Percentiles rank a stretch among this genome's conserved stretches.
phyloP scores from a whole-genome alignment of 1,140 invertebrate species.

The Euglossa dilemma region DNA sequence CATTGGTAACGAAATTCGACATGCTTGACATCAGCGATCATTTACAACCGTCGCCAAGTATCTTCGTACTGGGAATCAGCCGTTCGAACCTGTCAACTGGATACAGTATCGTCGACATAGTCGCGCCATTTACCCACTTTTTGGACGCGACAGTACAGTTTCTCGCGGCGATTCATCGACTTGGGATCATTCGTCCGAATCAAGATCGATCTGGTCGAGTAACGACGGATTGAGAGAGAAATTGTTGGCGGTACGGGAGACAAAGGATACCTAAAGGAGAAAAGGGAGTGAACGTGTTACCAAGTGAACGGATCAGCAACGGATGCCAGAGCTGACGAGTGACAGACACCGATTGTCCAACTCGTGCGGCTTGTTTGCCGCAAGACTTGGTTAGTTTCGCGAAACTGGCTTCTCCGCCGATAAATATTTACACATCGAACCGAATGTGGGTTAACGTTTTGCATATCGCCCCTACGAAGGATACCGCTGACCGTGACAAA shows the following conservation, averaged over 20 bases:
- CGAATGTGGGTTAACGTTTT: slow-evolving; percentile 63
- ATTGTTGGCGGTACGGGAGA: too few species aligned
- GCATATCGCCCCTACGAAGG: slow-evolving; percentile 58
- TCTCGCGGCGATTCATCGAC: too few species aligned
- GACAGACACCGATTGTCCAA: slow-evolving; percentile 12
- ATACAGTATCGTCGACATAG: too few species aligned
- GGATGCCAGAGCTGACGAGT: not conserved
- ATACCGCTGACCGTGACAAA: slow-evolving; percentile 50
- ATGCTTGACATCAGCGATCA: not conserved
- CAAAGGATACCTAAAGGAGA: too few species aligned
- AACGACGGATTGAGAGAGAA: too few species aligned
- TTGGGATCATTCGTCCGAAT: too few species aligned
- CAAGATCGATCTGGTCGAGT: too few species aligned
- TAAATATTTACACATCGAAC: slow-evolving; percentile 63
- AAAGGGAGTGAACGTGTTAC: not conserved
- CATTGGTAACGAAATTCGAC: not conserved
- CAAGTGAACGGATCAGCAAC: not conserved
- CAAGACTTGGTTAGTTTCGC: slow-evolving; percentile 44
- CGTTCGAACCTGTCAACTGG: too few species aligned
- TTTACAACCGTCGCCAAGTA: too few species aligned
- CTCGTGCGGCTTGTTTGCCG: slow-evolving; percentile 14
- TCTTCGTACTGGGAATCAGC: too few species aligned
- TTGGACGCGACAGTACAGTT: too few species aligned
- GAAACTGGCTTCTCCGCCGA: slow-evolving; percentile 36
- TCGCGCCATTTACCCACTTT: too few species aligned